Conservation (phyloP, 2,888 invertebrate species). For the Pollenia labialis region DNA sequence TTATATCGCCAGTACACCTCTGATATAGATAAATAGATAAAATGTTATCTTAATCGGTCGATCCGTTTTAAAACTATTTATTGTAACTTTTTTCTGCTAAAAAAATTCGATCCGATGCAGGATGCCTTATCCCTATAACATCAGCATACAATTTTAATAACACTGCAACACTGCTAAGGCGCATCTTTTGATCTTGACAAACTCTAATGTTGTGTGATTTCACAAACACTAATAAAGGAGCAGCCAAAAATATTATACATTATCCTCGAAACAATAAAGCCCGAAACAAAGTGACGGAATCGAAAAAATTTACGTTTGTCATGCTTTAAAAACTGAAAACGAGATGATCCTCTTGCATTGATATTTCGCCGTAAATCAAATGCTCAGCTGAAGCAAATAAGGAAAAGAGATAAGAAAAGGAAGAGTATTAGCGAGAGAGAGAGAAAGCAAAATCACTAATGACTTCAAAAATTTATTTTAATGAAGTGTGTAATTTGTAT, state of each 20-base stretch:
- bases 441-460: neutral
- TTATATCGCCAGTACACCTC: too few species aligned
- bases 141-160: neutral
- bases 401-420: neutral
- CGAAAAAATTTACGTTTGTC: constrained; percentile 46
- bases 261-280: constrained; percentile 20
- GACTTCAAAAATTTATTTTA: constrained; percentile 50
- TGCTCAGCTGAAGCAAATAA: neutral
- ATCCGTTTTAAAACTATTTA: too few species aligned
- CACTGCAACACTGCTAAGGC: constrained; percentile 28
- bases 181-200: constrained; percentile 50
- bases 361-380: constrained; percentile 47
- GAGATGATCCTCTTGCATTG: constrained; percentile 46
- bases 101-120: too few species aligned
- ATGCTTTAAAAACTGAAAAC: constrained; percentile 53
- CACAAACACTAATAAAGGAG: constrained; percentile 4
- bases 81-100: too few species aligned
- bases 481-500: constrained; percentile 70
- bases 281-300: neutral
- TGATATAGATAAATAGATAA: too few species aligned
- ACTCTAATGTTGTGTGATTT: constrained; percentile 40
- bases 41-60: too few species aligned
- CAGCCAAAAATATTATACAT: neutral
- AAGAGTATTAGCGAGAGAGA: neutral
- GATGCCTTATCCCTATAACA: too few species aligned